phyloP scores from a whole-genome alignment of 2,113 vertebrate species.

The Callipepla squamata region DNA sequence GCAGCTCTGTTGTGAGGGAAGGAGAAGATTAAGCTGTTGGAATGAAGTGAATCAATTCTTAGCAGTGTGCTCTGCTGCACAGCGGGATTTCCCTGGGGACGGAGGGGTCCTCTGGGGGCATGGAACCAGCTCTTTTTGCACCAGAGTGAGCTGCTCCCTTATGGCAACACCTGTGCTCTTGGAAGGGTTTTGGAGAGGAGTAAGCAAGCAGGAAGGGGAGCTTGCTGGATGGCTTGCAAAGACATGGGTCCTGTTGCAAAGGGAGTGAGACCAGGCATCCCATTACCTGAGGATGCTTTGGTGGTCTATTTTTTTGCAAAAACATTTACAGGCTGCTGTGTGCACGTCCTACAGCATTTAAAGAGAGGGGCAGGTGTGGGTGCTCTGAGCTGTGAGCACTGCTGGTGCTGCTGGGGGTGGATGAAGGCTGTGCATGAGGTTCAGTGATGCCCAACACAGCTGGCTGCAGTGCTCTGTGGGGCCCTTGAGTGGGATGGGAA shows the following conservation, averaged over 20 bases:
- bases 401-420: neutral
- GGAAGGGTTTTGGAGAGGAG: neutral
- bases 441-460: accelerated
- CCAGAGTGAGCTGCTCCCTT: neutral
- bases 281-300: neutral
- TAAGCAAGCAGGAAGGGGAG: neutral
- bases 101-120: too few relatives aligned
- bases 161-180: neutral
- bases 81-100: neutral
- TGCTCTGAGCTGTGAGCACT: neutral
- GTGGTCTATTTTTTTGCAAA: neutral
- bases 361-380: neutral
- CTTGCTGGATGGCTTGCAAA: neutral
- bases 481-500: neutral
- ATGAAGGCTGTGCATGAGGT: accelerated
- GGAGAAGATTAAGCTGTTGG: conserved; percentile 46
- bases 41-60: conserved; percentile 34
- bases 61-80: neutral
- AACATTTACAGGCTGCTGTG: neutral
- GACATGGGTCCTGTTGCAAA: neutral
- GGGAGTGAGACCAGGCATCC: neutral
- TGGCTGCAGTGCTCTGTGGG: neutral
- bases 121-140: neutral
- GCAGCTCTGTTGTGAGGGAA: conserved; percentile 31
- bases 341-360: too few relatives aligned